Evolutionary conservation across 2,113 vertebrate species (phyloP).

Genomic region (Paradoxurus hermaphroditus): DNA sequence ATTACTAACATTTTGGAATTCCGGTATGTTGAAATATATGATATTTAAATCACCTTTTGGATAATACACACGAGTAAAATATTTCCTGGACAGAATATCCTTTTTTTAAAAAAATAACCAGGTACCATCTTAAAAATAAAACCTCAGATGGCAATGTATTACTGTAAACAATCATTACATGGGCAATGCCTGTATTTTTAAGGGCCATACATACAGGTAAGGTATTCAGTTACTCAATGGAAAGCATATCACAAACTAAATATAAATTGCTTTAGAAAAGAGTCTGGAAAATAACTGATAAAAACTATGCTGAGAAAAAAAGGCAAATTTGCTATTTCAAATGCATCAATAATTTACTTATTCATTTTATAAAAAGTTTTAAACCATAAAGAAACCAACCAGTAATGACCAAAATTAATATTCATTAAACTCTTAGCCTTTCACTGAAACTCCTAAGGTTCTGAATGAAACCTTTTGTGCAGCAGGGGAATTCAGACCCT

Average conservation of each 20-base stretch:
- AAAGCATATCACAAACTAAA: slow-evolving; percentile 25
- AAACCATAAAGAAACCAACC: background rate
- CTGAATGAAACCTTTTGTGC: background rate
- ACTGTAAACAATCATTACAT: slow-evolving; percentile 1
- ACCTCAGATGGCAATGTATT: background rate
- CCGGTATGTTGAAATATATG: background rate
- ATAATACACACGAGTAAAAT: background rate
- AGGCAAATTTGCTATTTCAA: background rate
- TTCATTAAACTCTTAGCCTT: background rate
- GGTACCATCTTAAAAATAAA: background rate
- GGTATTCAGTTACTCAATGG: background rate
- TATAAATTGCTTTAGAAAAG: background rate
- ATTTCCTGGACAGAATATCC: background rate
- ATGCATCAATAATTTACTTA: background rate
- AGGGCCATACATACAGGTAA: background rate
- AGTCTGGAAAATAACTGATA: background rate
- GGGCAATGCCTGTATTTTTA: background rate
- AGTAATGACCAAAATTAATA: background rate
- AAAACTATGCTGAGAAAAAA: background rate
- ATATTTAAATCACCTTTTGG: slow-evolving; percentile 1
- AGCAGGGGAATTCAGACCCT: background rate
- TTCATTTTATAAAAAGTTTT: slow-evolving; percentile 13
- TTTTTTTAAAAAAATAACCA: background rate
- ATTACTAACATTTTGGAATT: slow-evolving; percentile 35
- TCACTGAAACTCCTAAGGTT: background rate